Percentiles rank a stretch among this genome's conserved stretches.
Conservation (phyloP, 2,888 invertebrate species). For the Sialis fuliginosa region DNA sequence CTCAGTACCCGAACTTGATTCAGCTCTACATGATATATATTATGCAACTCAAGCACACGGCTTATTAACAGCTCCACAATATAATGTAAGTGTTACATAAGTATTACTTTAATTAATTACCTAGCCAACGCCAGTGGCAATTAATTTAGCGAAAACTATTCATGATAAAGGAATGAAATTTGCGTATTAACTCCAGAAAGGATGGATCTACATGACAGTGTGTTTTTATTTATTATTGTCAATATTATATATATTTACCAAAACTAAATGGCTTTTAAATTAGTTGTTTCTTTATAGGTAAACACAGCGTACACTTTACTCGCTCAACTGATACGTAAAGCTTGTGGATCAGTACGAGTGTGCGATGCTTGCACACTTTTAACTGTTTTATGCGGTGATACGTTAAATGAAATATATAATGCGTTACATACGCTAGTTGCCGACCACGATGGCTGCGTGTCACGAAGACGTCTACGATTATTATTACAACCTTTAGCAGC, state of each 20-base stretch:
- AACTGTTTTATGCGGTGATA: conserved; percentile 44
- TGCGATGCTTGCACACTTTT: conserved; percentile 49
- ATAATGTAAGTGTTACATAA: too few relatives aligned
- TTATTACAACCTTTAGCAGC: conserved; percentile 43
- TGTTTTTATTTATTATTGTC: too few relatives aligned
- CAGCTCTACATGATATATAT: conserved; percentile 54
- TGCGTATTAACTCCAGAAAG: too few relatives aligned
- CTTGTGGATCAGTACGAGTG: conserved; percentile 32
- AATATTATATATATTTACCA: too few relatives aligned
- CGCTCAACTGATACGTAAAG: conserved; percentile 27
- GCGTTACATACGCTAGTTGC: conserved; percentile 46
- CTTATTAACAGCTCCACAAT: not conserved
- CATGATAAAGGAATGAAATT: too few relatives aligned
- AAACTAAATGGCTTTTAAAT: too few relatives aligned
- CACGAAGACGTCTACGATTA: conserved; percentile 38
- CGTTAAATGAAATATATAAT: conserved; percentile 34
- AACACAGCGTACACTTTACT: too few relatives aligned
- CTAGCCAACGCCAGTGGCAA: too few relatives aligned
- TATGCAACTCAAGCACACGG: conserved; percentile 49
- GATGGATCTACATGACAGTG: too few relatives aligned
- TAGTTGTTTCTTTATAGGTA: too few relatives aligned
- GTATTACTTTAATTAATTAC: too few relatives aligned
- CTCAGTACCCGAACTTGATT: conserved; percentile 49
- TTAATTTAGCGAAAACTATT: too few relatives aligned
- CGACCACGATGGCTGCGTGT: conserved; percentile 59